Conservation (phyloP, 2,888 invertebrate genomes). For the Malthinus flaveolus region DNA sequence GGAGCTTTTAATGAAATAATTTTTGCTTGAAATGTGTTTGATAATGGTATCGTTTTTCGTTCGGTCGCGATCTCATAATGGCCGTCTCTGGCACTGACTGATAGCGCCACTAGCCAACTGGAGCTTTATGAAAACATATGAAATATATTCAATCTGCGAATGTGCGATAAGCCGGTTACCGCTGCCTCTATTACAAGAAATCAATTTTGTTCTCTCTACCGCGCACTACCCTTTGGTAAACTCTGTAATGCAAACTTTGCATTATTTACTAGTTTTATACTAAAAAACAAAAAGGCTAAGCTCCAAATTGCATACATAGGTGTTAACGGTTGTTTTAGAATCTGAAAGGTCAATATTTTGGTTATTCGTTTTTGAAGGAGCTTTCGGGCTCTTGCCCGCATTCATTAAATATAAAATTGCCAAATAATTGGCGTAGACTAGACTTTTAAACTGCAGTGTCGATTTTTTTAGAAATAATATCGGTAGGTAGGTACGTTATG, state of each 20-base stretch:
- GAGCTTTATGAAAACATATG: slow-evolving; percentile 60
- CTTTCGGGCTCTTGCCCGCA: too few species aligned
- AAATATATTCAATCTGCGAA: slow-evolving; percentile 73
- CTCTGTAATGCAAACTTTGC: slow-evolving; percentile 26
- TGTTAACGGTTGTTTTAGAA: too few species aligned
- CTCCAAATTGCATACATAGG: too few species aligned
- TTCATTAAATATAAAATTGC: too few species aligned
- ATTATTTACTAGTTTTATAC: slow-evolving; percentile 8
- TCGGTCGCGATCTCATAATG: slow-evolving; percentile 38
- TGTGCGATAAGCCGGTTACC: slow-evolving; percentile 60
- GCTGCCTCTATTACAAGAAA: slow-evolving; percentile 48
- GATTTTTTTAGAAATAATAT: too few species aligned
- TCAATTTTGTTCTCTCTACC: slow-evolving; percentile 42
- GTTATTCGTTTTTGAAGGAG: too few species aligned
- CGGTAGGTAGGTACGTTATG: too few species aligned
- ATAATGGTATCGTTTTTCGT: slow-evolving; percentile 35
- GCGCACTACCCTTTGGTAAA: slow-evolving; percentile 26
- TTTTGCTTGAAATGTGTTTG: slow-evolving; percentile 34
- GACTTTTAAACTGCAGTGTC: too few species aligned
- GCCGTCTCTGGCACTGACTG: slow-evolving; percentile 49
- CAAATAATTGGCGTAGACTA: too few species aligned
- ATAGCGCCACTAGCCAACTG: slow-evolving; percentile 48
- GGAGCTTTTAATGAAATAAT: slow-evolving; percentile 26
- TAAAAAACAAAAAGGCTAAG: too few species aligned
- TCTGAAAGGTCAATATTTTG: too few species aligned